Evolutionary conservation across 2,888 invertebrate genomes (phyloP), one percentile per base, ranked within the genome.

Genomic region (Julus scandinavius): DNA sequence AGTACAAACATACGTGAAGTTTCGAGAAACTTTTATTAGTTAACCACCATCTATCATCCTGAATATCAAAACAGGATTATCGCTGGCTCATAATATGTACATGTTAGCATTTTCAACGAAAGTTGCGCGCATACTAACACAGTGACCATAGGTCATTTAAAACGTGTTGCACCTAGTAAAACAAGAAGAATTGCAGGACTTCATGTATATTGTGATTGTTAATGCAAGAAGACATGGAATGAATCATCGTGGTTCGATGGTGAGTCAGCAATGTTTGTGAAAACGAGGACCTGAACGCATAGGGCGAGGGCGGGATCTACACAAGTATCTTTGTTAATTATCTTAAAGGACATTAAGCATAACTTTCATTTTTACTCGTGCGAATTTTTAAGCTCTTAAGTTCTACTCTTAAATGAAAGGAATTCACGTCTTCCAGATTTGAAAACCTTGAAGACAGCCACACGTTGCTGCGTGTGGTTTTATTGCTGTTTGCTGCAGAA

Each of bases 201-300:
- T 45, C 54, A 80, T 40, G 80, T 80, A 80, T 40, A 80, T 40
- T 80, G 80, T 9, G 15, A 80, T 13, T 29, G 6, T 72, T 72
- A 29, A 72, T 11, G 72, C 29, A 72, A 13, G 3, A 80, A 80
- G 80, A 80, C 63, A 20, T 20, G 80, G 80, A 2, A 40, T 80
- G 80, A 80, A 80, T 80, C 80, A 80, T 38, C 80, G 80, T 80
- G 38, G 80, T 80, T 40, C 38, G 38, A 80, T 80, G 80, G 80
- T 80, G 80, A 80, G 80, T 80, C 80, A 80, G 80, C 80, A 80
- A 3, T 80, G 80, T 80, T 80, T 80, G 11, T 80, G 13, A 3
- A 15, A 38, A 80, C 13, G 63, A 72, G 7, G 6, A 54, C 54
- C 54, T 72, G 80, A 38, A 80, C 80, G 15, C 80, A 80, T 80